phyloP scores from a whole-genome alignment of 2,113 vertebrate species.

The Xiphophorus couchianus region DNA sequence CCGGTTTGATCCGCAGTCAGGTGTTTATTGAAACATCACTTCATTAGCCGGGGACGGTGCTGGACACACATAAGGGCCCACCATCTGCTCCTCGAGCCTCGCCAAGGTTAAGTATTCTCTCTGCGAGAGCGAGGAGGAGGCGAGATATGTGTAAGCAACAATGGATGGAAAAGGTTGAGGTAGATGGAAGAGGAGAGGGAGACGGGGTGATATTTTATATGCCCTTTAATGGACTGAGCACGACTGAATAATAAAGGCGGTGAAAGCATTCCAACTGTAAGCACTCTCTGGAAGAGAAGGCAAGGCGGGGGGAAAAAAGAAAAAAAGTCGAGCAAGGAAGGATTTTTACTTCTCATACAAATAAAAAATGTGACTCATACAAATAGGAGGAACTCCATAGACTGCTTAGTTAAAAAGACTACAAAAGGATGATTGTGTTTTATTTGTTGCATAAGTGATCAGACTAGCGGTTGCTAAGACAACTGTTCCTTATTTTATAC shows the following conservation, averaged over 20 bases:
- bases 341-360: slow-evolving; percentile 14
- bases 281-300: neutral
- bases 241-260: slow-evolving; percentile 23
- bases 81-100: slow-evolving; percentile 74
- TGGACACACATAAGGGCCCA: slow-evolving; percentile 71
- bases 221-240: slow-evolving; percentile 19
- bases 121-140: slow-evolving; percentile 30
- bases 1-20: slow-evolving; percentile 72
- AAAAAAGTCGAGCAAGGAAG: neutral
- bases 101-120: slow-evolving; percentile 77
- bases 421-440: slow-evolving; percentile 12
- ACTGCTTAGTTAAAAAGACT: slow-evolving; percentile 5
- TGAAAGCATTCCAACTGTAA: slow-evolving; percentile 5
- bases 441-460: neutral
- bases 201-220: slow-evolving; percentile 17
- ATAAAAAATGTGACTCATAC: slow-evolving; percentile 5
- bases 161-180: slow-evolving; percentile 29
- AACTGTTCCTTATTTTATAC: slow-evolving; percentile 10
- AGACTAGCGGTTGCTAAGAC: slow-evolving; percentile 20
- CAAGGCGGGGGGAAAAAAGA: neutral
- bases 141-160: slow-evolving; percentile 45
- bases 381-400: slow-evolving; percentile 3
- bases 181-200: slow-evolving; percentile 5
- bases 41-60: slow-evolving; percentile 73
- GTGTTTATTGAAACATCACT: slow-evolving; percentile 81